A percentile compares a stretch with the other conserved stretches of the same genome.
phyloP scores from a whole-genome alignment of 2,797 vertebrate genomes.

The Onychomys leucogaster region DNA sequence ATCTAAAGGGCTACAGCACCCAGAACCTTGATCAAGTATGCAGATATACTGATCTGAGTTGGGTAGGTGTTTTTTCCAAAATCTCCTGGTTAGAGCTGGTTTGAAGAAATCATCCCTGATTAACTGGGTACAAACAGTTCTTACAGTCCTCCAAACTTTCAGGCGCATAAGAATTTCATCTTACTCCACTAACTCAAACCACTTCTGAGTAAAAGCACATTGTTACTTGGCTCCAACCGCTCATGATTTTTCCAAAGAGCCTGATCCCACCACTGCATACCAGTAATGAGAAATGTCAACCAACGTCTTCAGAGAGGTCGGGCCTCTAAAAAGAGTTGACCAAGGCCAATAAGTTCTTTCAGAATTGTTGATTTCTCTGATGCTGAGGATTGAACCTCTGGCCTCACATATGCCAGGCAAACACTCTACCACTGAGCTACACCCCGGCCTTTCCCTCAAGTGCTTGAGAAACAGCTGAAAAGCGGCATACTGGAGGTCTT shows the following conservation, averaged over 20 bases:
- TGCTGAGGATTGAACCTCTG: background rate
- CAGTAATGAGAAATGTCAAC: background rate
- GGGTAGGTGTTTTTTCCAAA: background rate
- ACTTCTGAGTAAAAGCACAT: conserved; percentile 20
- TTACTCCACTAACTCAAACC: background rate
- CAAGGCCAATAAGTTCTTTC: background rate
- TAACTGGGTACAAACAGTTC: background rate
- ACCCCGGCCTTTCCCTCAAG: background rate
- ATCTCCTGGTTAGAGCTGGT: background rate
- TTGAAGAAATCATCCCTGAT: background rate
- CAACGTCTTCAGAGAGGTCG: background rate
- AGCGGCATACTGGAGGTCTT: background rate
- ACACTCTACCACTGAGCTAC: background rate
- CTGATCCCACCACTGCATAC: background rate
- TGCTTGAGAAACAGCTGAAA: background rate
- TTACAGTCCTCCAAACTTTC: background rate
- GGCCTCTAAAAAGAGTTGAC: background rate
- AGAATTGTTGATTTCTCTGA: background rate
- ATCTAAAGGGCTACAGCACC: background rate
- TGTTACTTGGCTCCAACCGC: background rate
- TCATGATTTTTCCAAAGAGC: background rate
- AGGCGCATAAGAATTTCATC: background rate
- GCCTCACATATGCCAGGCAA: background rate
- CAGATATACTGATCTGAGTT: background rate
- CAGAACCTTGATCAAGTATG: background rate